These are phyloP conservation scores for Bagarius yarrelli DNA, from an alignment of 2,113 vertebrate species.

Conservation along the genomic window DNA sequence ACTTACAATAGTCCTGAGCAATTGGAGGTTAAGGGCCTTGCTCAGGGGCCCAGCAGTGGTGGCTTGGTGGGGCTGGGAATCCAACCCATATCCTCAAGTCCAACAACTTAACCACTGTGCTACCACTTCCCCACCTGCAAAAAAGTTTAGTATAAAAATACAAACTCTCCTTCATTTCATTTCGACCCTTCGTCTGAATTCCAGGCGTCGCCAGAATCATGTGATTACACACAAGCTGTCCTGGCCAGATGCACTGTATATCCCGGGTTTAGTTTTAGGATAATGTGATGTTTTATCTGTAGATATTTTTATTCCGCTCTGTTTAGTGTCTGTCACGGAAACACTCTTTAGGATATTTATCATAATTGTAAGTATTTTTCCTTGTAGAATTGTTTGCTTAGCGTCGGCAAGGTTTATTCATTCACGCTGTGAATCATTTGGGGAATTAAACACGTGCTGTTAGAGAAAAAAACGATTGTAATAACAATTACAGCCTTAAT, in stretches of 20 bases:
- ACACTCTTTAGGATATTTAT: neutral
- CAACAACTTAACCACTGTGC: no score
- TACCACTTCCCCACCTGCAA: no score
- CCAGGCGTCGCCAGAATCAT: no score
- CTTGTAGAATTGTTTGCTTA: neutral
- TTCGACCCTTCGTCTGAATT: no score
- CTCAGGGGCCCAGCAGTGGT: no score
- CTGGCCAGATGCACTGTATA: neutral
- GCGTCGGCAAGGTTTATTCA: neutral
- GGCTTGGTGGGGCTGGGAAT: no score
- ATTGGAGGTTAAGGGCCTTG: no score
- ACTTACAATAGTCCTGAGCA: no score
- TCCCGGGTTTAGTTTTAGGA: neutral
- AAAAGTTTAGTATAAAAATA: no score
- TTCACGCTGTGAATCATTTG: neutral
- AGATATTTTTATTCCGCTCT: neutral
- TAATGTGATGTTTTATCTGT: neutral
- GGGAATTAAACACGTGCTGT: neutral
- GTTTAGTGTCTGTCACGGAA: neutral
- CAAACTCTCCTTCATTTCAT: no score
- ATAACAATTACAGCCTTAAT: neutral
- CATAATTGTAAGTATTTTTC: neutral
- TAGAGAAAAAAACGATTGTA: neutral
- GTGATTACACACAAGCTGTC: no score
- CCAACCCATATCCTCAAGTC: no score